These are phyloP conservation scores for Nysson spinosus DNA, from an alignment of 2,888 invertebrate species.

Conservation along the genomic window DNA sequence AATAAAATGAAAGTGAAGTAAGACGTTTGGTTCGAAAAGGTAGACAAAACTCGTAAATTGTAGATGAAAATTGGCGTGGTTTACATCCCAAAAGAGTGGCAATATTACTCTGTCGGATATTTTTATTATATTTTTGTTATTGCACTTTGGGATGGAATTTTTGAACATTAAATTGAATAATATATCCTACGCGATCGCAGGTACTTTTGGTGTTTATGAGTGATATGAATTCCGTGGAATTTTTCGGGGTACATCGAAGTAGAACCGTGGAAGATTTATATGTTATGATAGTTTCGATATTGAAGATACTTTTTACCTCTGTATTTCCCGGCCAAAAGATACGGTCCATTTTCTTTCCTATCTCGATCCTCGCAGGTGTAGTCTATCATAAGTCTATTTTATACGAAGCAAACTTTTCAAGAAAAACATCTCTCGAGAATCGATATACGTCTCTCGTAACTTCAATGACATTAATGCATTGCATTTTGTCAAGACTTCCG, in stretches of 20 bases:
- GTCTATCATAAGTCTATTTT: slow-evolving; percentile 32
- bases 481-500: not conserved
- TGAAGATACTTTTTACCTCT: slow-evolving; percentile 16
- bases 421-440: slow-evolving; percentile 31
- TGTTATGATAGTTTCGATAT: not conserved
- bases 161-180: not conserved
- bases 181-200: no score
- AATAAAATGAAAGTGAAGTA: not conserved
- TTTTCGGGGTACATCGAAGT: no score
- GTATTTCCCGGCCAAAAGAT: slow-evolving; percentile 8
- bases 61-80: no score
- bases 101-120: no score
- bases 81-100: no score
- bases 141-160: not conserved
- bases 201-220: no score
- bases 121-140: no score
- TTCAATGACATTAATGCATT: slow-evolving; percentile 11
- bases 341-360: slow-evolving; percentile 10
- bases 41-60: no score
- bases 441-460: slow-evolving; percentile 23
- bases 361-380: slow-evolving; percentile 24
- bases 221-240: no score
- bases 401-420: slow-evolving; percentile 28
- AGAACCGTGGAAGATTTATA: not conserved
- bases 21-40: not conserved